Evolutionary conservation across 2,113 vertebrate genomes (phyloP), one percentile per base, ranked within the genome.

Genomic region (Oophaga pumilio): DNA sequence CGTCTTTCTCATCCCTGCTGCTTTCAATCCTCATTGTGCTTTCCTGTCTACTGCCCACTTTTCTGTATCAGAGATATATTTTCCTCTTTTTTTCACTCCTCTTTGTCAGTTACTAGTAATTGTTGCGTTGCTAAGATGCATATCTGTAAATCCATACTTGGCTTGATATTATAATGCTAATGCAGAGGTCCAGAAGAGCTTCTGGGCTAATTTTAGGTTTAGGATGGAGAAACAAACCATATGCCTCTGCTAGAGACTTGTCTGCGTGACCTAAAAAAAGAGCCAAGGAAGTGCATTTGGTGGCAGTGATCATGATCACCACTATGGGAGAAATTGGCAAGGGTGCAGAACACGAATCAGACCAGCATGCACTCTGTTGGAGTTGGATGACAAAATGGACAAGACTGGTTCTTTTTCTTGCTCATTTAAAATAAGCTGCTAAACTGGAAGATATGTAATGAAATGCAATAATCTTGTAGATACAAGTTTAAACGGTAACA

Each of bases 61-160:
- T n/a, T 33, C 59, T 26, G 49, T 49, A 24, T 74, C 22, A 0
- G 22, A 59, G 3, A 50, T 66, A 62, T 74, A 56, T 53, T 49
- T 73, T 76, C 8, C 1, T 6, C 1, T 6, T 4, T 26, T 20
- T 60, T 76, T 18, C 24, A n/a, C 17, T 18, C 24, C 33, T 28
- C n/a, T 88, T 68, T 64, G 60, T 66, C 50, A 76, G 57, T 76
- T 12, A 76, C 81, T 18, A 17, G 57, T 87, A 24, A 87, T 49
- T 84, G 57, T 84, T 52, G 76, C 84, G 81, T 83, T 88, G 87
- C 87, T 88, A 68, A 77, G 81, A 77, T 62, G 84, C 68, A 76
- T 84, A 20, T 84, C 74, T 83, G 86, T 83, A 83, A 74, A 84
- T 84, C 71, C 60, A 84, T 77, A 66, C 24, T 88, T 77, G 81